Conservation (phyloP, 2,888 invertebrate species). For the Drosophila austrosaltans region DNA sequence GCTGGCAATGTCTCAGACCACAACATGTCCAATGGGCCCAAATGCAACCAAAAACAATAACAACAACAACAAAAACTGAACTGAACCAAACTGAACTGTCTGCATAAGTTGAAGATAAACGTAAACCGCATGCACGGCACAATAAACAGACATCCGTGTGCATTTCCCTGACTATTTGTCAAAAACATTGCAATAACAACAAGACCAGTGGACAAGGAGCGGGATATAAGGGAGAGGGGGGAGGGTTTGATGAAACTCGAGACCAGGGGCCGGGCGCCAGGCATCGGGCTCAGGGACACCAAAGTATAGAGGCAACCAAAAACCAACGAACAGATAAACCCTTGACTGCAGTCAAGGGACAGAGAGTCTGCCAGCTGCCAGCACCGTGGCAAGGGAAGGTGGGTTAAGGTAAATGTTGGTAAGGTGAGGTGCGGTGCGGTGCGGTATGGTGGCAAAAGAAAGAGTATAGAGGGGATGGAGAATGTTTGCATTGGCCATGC, state of each 20-base stretch:
- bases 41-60: constrained; percentile 26
- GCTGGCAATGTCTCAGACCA: constrained; percentile 69
- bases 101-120: constrained; percentile 78
- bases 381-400: neutral
- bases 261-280: neutral
- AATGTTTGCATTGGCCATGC: constrained; percentile 67
- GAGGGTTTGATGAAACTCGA: constrained; percentile 1
- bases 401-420: neutral
- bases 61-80: constrained; percentile 21
- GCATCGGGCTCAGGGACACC: neutral
- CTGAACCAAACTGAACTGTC: constrained; percentile 56
- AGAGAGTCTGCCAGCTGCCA: neutral
- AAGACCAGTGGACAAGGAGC: constrained; percentile 48
- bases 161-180: constrained; percentile 78
- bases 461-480: constrained; percentile 24
- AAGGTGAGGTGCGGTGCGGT: neutral
- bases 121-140: constrained; percentile 78
- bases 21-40: constrained; percentile 48
- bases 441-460: constrained; percentile 18
- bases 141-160: constrained; percentile 79
- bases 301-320: constrained; percentile 47
- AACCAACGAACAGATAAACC: constrained; percentile 68
- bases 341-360: constrained; percentile 41
- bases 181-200: constrained; percentile 77
- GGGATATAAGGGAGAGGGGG: neutral